Evolutionary conservation across 2,113 vertebrate genomes (phyloP).

Genomic region (Aleadryas rufinucha): DNA sequence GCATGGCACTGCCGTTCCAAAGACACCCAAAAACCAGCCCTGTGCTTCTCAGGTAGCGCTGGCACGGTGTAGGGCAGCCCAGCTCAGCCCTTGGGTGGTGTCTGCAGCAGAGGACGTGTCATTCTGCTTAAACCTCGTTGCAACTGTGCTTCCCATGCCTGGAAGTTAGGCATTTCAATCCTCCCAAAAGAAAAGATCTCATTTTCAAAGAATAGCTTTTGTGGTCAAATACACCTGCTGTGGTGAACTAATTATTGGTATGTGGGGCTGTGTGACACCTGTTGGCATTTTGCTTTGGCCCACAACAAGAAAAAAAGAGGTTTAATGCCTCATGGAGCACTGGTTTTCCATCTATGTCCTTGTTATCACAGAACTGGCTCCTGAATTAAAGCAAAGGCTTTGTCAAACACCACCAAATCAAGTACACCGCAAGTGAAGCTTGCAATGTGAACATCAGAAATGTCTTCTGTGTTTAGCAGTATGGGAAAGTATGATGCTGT

Average conservation of each 20-base stretch:
- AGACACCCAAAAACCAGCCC: not conserved
- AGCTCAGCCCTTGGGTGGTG: not conserved
- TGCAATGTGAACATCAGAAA: not conserved
- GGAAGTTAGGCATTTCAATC: not conserved
- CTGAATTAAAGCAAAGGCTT: slow-evolving; percentile 17
- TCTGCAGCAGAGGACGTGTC: not conserved
- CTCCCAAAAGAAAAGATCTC: not conserved
- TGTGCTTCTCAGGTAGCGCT: not conserved
- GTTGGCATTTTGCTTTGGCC: not conserved
- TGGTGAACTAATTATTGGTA: slow-evolving; percentile 19
- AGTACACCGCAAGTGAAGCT: not conserved
- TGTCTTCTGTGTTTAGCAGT: not conserved
- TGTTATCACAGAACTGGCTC: not conserved
- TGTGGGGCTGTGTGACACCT: not conserved
- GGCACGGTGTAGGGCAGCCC: not conserved
- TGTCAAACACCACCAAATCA: not conserved
- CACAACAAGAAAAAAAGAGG: not conserved
- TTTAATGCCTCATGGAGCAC: not conserved
- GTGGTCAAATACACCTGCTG: not conserved
- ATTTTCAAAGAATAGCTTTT: not conserved
- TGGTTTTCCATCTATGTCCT: not conserved
- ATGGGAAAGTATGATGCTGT: not conserved
- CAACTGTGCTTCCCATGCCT: not conserved
- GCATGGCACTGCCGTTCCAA: not conserved
- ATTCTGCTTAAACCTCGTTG: not conserved